Evolutionary conservation across 2,888 invertebrate genomes (phyloP), one percentile per base, ranked within the genome.

Genomic region (Leucania comma): DNA sequence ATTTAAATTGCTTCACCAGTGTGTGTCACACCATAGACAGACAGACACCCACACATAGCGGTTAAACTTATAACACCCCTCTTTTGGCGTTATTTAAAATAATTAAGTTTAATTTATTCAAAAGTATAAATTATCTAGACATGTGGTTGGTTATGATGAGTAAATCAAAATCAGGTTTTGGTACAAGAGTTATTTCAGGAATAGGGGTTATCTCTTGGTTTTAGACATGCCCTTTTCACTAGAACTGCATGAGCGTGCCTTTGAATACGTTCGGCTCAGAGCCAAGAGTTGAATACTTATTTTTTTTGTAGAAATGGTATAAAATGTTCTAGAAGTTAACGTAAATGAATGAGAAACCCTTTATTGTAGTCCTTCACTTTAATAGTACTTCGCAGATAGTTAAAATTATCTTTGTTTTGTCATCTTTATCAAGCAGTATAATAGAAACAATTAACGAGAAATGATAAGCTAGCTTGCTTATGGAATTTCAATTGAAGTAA

Each of bases 401-500:
- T 48, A 29, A 35, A 59, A 14, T 26, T 58, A 46, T 72, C 12
- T 42, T 24, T 26, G 4, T 46, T 24, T 42, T 24, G 51, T 60
- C 62, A 54, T 22, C 51, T 58, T 20, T 57, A 56, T 46, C 26
- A 14, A 61, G 14, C 24, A 58, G 1, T 22, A 51, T 20, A 54
- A 38, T 24, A 48, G 14, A 2, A 46, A 58, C 26, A 42, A 65
- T 50, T 50, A 24, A 50, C 9, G 9, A 22, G n/a, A 22, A 57
- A 60, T 57, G 73, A 73, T 73, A 61, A 68, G 56, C 38, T 14
- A 53, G 14, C 53, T 24, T 14, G 17, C n/a, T 12, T 46, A 54
- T 6, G 29, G 29, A 50, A 50, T 60, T 50, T 42, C 22, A 56
- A 67, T 73, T 60, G 26, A 60, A 67, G n/a, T 26, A 4, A 57